phyloP scores from a whole-genome alignment of 2,797 vertebrate species.

The Coracias cyanogaster region DNA sequence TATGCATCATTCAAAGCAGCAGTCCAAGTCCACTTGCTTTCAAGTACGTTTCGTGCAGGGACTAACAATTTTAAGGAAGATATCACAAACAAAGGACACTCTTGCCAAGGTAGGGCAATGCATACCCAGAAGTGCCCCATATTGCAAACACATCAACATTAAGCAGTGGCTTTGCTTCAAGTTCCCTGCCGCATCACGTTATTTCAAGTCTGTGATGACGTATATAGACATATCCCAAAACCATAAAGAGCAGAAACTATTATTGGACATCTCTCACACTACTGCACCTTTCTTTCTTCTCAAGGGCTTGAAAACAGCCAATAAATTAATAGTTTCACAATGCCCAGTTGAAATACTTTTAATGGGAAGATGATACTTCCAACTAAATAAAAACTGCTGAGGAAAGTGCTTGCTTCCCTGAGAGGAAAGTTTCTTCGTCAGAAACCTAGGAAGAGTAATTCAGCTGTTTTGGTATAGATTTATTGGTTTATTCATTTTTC shows the following conservation, averaged over 20 bases:
- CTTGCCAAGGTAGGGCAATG: neutral
- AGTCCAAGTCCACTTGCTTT: neutral
- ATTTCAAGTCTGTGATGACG: neutral
- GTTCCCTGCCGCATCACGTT: neutral
- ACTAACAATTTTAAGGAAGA: neutral
- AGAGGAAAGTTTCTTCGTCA: slow-evolving; percentile 6
- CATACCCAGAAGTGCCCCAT: neutral
- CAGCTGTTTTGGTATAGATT: neutral
- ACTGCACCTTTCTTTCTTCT: slow-evolving; percentile 14
- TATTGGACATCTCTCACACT: neutral
- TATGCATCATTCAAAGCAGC: neutral
- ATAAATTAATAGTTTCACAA: slow-evolving; percentile 28
- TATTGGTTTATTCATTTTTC: neutral
- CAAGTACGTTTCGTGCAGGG: neutral
- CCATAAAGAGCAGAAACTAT: neutral
- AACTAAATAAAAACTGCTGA: neutral
- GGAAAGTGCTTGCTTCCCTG: neutral
- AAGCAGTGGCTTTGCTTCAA: neutral
- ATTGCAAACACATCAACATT: neutral
- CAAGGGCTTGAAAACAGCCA: slow-evolving; percentile 10
- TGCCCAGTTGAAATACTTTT: slow-evolving; percentile 22
- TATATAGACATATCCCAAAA: neutral
- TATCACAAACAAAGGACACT: neutral
- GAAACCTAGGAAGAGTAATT: neutral
- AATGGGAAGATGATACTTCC: slow-evolving; percentile 11